Evolutionary conservation across 1,140 invertebrate genomes (phyloP).

Genomic region (Formica exsecta): DNA sequence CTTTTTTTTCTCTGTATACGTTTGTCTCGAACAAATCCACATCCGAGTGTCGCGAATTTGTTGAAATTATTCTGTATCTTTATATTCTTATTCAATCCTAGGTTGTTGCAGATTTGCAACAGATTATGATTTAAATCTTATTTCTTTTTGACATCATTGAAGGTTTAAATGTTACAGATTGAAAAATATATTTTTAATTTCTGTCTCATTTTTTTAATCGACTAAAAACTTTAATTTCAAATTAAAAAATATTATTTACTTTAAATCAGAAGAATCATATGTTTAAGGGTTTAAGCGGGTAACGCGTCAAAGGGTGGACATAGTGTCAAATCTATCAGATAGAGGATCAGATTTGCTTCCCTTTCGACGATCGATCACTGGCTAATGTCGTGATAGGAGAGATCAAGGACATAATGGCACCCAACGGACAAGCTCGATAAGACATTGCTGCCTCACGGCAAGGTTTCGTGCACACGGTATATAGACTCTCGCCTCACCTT

Average conservation of each 20-base stretch:
- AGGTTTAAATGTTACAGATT: not conserved
- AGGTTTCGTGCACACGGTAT: slow-evolving; percentile 53
- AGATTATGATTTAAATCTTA: not conserved
- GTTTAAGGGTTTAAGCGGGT: not conserved
- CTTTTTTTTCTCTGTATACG: not conserved
- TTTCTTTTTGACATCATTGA: not conserved
- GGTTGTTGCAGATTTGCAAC: not conserved
- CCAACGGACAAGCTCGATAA: slow-evolving; percentile 70
- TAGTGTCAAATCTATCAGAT: slow-evolving; percentile 27
- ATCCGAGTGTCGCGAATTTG: not conserved
- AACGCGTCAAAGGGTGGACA: not conserved
- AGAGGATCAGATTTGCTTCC: slow-evolving; percentile 63
- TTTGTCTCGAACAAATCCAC: slow-evolving; percentile 4
- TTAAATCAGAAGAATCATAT: not conserved
- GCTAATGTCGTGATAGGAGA: slow-evolving; percentile 60
- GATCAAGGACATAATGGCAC: slow-evolving; percentile 74
- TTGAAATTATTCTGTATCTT: slow-evolving; percentile 13
- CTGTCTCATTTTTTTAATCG: not conserved
- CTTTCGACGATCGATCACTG: slow-evolving; percentile 67
- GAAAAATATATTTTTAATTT: not conserved
- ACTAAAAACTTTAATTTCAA: not conserved
- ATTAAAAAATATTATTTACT: not conserved
- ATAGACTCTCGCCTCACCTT: slow-evolving; percentile 54
- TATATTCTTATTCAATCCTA: not conserved
- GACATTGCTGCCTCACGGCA: slow-evolving; percentile 64